Conservation (phyloP, 64 coral and sea anemone genomes). For the Montipora efflorescens region DNA sequence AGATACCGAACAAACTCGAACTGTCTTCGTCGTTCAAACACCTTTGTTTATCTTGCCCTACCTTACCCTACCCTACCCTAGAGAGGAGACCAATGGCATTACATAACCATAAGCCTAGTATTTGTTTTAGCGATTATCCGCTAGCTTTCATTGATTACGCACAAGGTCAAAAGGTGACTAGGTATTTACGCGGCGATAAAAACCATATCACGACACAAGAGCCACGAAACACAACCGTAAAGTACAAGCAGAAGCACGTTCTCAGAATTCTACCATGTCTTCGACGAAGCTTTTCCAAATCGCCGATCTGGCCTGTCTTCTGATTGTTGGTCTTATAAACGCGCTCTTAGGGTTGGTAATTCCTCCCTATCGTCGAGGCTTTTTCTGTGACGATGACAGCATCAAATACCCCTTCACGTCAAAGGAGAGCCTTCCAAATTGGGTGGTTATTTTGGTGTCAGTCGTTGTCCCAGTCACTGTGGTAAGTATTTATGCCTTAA, state of each 20-base stretch:
- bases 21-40: too few species aligned
- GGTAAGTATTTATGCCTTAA: conserved; percentile 36
- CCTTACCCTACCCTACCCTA: neutral
- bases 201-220: neutral
- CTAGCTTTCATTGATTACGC: neutral
- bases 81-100: neutral
- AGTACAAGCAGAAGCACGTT: neutral
- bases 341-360: conserved; percentile 21
- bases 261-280: too few species aligned
- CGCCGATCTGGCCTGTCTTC: conserved; percentile 12
- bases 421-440: neutral
- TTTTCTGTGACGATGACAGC: conserved; percentile 62
- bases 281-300: conserved; percentile 26
- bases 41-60: too few species aligned
- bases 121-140: conserved; percentile 9
- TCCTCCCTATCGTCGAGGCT: conserved; percentile 52
- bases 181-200: neutral
- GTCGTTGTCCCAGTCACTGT: conserved; percentile 15
- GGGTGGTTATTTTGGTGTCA: conserved; percentile 21
- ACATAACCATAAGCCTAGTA: conserved; percentile 2
- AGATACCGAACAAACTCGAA: too few species aligned
- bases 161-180: neutral
- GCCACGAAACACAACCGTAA: neutral
- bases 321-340: neutral
- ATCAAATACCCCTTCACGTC: conserved; percentile 52